Conservation (phyloP, 2,113 vertebrate species). For the Datnioides undecimradiatus region DNA sequence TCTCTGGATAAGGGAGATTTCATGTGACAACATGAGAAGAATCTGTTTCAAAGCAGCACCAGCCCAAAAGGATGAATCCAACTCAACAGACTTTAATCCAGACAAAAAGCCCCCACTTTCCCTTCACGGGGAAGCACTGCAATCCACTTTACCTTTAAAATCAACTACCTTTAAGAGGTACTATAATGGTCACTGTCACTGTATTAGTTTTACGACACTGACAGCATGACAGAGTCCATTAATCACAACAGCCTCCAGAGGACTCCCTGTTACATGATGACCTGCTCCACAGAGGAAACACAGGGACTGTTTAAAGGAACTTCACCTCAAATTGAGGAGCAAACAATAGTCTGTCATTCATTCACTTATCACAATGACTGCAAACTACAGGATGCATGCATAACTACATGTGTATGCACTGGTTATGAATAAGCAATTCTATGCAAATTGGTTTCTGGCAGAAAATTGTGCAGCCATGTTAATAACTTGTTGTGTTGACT, state of each 20-base stretch:
- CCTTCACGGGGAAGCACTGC: background rate
- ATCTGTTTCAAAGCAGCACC: constrained; percentile 2
- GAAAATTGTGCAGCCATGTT: constrained; percentile 19
- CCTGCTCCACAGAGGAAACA: constrained; percentile 27
- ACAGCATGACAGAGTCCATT: constrained; percentile 67
- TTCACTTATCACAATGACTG: constrained; percentile 6
- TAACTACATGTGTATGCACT: constrained; percentile 1
- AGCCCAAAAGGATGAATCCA: background rate
- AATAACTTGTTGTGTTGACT: constrained; percentile 30
- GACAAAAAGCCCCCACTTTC: background rate
- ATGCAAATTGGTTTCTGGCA: constrained; percentile 41
- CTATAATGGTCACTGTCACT: constrained; percentile 69
- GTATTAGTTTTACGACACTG: constrained; percentile 66
- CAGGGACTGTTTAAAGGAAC: constrained; percentile 28
- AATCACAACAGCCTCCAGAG: constrained; percentile 63
- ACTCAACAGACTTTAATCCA: background rate
- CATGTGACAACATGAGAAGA: background rate
- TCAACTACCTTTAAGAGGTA: constrained; percentile 43
- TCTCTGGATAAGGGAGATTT: constrained; percentile 16
- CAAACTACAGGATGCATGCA: constrained; percentile 16
- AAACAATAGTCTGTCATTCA: constrained; percentile 42
- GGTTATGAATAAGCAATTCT: constrained; percentile 39
- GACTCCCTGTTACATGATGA: constrained; percentile 45
- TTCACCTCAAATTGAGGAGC: constrained; percentile 23
- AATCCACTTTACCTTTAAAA: constrained; percentile 36